These are phyloP conservation scores for Champsocephalus gunnari DNA, from an alignment of 2,797 vertebrate genomes.

Conservation along the genomic window DNA sequence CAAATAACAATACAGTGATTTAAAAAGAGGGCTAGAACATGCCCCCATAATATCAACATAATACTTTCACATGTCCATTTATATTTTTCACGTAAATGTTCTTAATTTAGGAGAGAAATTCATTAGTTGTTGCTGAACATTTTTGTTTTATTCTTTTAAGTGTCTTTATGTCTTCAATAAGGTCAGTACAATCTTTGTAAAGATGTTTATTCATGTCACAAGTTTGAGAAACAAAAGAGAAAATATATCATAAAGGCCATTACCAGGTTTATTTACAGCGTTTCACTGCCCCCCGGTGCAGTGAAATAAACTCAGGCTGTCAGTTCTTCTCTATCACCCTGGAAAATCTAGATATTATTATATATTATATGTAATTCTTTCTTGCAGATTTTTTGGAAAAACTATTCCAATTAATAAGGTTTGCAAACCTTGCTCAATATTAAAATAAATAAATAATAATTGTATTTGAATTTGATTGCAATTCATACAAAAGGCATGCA, in stretches of 20 bases:
- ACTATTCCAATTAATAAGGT: background rate
- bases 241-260: background rate
- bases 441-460: too few relatives aligned
- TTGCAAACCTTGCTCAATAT: background rate
- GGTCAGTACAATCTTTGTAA: background rate
- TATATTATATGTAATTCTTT: too few relatives aligned
- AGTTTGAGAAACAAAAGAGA: background rate
- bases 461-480: background rate
- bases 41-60: too few relatives aligned
- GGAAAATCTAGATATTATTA: background rate
- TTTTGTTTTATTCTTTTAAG: too few relatives aligned
- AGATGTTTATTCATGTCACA: background rate
- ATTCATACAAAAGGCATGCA: background rate
- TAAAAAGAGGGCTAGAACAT: too few relatives aligned
- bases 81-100: background rate
- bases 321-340: background rate
- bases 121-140: background rate
- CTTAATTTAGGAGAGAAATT: background rate
- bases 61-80: background rate
- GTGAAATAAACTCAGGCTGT: background rate
- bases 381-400: background rate
- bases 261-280: background rate
- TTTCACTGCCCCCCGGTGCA: constrained; percentile 41
- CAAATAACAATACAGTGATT: too few relatives aligned
- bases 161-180: too few relatives aligned